Percentiles rank a stretch among this genome's conserved stretches.
Conservation (phyloP, 2,888 invertebrate genomes). For the Mellilla xanthometata region DNA sequence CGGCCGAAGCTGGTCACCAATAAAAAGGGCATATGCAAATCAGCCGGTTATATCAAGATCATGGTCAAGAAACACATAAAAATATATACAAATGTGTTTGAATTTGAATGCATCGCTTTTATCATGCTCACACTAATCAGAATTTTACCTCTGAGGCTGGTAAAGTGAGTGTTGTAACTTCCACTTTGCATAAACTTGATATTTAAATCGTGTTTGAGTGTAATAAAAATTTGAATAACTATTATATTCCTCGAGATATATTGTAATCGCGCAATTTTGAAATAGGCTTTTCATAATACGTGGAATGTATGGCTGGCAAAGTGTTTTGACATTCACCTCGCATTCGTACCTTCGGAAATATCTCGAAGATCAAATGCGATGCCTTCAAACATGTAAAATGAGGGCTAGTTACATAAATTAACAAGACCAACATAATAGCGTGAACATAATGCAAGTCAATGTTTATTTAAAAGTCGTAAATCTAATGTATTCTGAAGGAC, state of each 20-base stretch:
- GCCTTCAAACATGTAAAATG: neutral
- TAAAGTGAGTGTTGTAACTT: constrained; percentile 33
- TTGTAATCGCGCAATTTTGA: constrained; percentile 29
- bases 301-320: constrained; percentile 13
- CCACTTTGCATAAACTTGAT: constrained; percentile 36
- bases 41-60: constrained; percentile 32
- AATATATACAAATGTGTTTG: constrained; percentile 21
- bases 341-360: constrained; percentile 1
- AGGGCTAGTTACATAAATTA: neutral
- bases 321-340: constrained; percentile 14
- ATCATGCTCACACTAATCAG: constrained; percentile 21
- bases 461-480: constrained; percentile 8
- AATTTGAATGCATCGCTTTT: constrained; percentile 27
- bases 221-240: constrained; percentile 39
- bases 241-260: constrained; percentile 28
- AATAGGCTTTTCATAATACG: constrained; percentile 29
- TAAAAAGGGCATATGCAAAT: constrained; percentile 31
- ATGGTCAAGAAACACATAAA: constrained; percentile 28
- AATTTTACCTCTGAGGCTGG: constrained; percentile 24
- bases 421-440: neutral
- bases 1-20: constrained; percentile 16
- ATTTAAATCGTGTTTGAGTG: constrained; percentile 26
- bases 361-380: neutral
- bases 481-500: constrained; percentile 6
- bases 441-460: constrained; percentile 2